Conservation (phyloP, 2,797 vertebrate species). For the Alauda arvensis region DNA sequence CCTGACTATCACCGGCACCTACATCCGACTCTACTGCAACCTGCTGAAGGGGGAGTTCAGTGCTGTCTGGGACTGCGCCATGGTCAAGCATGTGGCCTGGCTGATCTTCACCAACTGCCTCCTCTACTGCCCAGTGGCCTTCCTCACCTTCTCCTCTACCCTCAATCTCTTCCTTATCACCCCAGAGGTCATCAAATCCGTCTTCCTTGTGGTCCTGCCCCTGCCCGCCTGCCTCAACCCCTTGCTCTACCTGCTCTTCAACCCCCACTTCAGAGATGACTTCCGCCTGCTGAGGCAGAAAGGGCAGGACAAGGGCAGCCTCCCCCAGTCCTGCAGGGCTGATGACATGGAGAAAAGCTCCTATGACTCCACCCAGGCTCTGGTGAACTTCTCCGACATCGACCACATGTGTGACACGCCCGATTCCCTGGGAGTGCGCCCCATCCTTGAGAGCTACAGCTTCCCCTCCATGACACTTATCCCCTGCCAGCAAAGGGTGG, state of each 20-base stretch:
- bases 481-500: constrained; percentile 76
- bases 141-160: constrained; percentile 89
- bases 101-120: constrained; percentile 92
- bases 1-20: constrained; percentile 86
- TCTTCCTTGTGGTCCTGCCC: constrained; percentile 89
- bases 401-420: constrained; percentile 72
- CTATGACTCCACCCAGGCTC: constrained; percentile 87
- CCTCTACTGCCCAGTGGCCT: constrained; percentile 92
- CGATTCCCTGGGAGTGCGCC: constrained; percentile 66
- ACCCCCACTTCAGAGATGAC: constrained; percentile 83
- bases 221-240: constrained; percentile 92
- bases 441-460: constrained; percentile 59
- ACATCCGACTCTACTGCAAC: constrained; percentile 90
- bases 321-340: constrained; percentile 69
- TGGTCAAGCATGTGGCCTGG: constrained; percentile 94
- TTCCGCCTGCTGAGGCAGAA: constrained; percentile 80
- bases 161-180: constrained; percentile 87
- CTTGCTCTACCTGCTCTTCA: constrained; percentile 90
- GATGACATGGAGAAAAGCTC: constrained; percentile 88
- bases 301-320: constrained; percentile 50
- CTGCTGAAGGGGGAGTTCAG: constrained; percentile 85
- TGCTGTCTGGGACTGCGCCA: constrained; percentile 88
- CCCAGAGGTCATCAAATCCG: constrained; percentile 88
- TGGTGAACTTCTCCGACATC: constrained; percentile 80
- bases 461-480: constrained; percentile 78